Evolutionary conservation across 1,140 invertebrate species (phyloP), one percentile per base, ranked within the genome.

Genomic region (Galleria mellonella): DNA sequence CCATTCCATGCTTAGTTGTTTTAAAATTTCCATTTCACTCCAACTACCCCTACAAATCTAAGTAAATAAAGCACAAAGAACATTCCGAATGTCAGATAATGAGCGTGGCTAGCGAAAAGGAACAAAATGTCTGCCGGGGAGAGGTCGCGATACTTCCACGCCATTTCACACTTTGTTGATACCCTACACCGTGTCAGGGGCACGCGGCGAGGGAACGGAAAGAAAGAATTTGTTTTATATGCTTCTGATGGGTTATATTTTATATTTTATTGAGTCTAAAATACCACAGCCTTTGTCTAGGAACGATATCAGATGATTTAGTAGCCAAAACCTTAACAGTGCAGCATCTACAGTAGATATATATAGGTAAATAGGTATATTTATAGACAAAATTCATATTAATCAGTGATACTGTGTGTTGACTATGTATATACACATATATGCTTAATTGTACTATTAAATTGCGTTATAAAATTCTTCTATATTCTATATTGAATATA

Each of bases 11-110:
- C n/a, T n/a, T n/a, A n/a, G n/a, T n/a, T n/a, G n/a, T n/a, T n/a
- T n/a, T n/a, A 23, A 23, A 12, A 11, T 35, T 35, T 37, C 1
- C 14, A 17, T 1, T 37, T 17, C 14, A 23, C 6, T 37, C 1
- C 14, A 3, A 31, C 30, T 14, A 11, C 10, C n/a, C 43, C 43
- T 9, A 9, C 17, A 41, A 32, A 41, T 38, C 42, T n/a, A 49
- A 72, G 70, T 82, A 83, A 83, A 83, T 84, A 81, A 79, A 82
- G 77, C 63, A 71, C 61, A 76, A 72, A 72, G 63, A 73, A 57
- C 66, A 57, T 70, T 72, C 45, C 55, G 54, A 72, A 72, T 55
- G 64, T 63, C 59, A 75, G 75, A 76, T 84, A 84, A 81, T 81
- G 77, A 75, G 65, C 64, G 70, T 62, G 59, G 59, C 62, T 60